Percentiles rank a stretch among this genome's conserved stretches.
Conservation (phyloP, 2,797 vertebrate species). For the Chaetodon trifasciatus region DNA sequence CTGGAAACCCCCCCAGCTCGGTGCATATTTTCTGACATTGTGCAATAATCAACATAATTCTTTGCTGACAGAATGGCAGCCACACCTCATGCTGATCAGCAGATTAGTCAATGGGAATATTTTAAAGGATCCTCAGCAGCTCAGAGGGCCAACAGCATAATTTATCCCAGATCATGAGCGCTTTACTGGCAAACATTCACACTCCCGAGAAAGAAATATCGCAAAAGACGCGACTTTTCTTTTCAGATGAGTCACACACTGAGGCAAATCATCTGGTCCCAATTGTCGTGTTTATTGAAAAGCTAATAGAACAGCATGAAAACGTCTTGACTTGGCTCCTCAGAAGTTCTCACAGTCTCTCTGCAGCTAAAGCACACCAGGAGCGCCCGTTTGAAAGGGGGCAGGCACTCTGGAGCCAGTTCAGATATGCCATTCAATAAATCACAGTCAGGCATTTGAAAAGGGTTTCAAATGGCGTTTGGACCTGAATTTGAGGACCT, state of each 20-base stretch:
- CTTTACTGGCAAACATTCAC: conserved; percentile 40
- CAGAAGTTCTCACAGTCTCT: conserved; percentile 24
- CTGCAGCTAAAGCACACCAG: conserved; percentile 18
- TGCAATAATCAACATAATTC: conserved; percentile 78
- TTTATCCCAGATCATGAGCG: conserved; percentile 65
- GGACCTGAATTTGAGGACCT: conserved; percentile 41
- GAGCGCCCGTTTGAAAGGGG: conserved; percentile 30
- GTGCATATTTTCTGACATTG: conserved; percentile 61
- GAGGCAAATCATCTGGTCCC: conserved; percentile 56
- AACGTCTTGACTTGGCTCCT: conserved; percentile 26
- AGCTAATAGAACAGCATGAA: conserved; percentile 35
- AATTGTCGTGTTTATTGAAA: conserved; percentile 56
- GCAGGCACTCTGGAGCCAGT: conserved; percentile 37
- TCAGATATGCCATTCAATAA: conserved; percentile 54
- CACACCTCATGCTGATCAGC: conserved; percentile 76
- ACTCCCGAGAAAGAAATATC: conserved; percentile 45
- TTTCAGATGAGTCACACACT: conserved; percentile 36
- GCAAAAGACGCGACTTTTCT: conserved; percentile 56
- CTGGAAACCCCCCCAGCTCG: conserved; percentile 26
- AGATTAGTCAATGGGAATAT: conserved; percentile 72
- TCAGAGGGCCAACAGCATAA: conserved; percentile 56
- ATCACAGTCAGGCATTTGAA: conserved; percentile 57
- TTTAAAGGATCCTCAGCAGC: conserved; percentile 62
- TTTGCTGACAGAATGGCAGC: conserved; percentile 70
- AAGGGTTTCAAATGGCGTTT: conserved; percentile 65